Percentiles rank a stretch among this genome's conserved stretches.
These are phyloP conservation scores for Heliothis peltigera DNA, from an alignment of 2,888 invertebrate species.

Conservation along the genomic window DNA sequence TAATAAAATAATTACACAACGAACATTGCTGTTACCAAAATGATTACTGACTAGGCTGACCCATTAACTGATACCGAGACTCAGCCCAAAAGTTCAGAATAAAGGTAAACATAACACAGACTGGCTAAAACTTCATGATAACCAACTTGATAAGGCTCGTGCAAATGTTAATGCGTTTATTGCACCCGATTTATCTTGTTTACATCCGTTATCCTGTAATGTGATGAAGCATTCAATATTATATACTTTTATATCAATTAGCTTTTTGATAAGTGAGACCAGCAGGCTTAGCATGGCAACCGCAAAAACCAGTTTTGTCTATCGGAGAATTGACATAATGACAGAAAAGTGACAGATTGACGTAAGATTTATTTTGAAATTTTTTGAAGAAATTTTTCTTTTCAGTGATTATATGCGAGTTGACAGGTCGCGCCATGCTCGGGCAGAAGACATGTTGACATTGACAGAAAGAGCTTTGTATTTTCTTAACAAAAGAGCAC, in stretches of 20 bases:
- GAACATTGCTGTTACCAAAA: background rate
- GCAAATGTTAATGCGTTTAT: constrained; percentile 64
- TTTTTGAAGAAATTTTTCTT: too few species aligned
- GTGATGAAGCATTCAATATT: constrained; percentile 7
- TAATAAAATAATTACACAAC: too few species aligned
- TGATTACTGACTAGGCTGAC: background rate
- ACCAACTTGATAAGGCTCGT: constrained; percentile 42
- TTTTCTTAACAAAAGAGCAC: too few species aligned
- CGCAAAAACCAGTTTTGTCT: too few species aligned
- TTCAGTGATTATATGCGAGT: too few species aligned
- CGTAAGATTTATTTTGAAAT: too few species aligned
- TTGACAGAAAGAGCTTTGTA: too few species aligned
- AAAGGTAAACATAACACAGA: constrained; percentile 7
- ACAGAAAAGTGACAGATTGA: too few species aligned
- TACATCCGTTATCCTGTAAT: constrained; percentile 55
- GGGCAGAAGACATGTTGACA: too few species aligned
- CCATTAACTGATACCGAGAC: background rate
- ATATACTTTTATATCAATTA: constrained; percentile 10
- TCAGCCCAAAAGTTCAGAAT: background rate
- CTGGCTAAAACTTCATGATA: constrained; percentile 30
- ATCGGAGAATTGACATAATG: too few species aligned
- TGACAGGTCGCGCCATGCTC: too few species aligned
- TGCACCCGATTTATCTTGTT: constrained; percentile 68
- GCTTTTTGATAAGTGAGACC: background rate
- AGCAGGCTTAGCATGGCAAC: too few species aligned